Conservation (phyloP, 2,797 vertebrate species). For the Psittacula echo region DNA sequence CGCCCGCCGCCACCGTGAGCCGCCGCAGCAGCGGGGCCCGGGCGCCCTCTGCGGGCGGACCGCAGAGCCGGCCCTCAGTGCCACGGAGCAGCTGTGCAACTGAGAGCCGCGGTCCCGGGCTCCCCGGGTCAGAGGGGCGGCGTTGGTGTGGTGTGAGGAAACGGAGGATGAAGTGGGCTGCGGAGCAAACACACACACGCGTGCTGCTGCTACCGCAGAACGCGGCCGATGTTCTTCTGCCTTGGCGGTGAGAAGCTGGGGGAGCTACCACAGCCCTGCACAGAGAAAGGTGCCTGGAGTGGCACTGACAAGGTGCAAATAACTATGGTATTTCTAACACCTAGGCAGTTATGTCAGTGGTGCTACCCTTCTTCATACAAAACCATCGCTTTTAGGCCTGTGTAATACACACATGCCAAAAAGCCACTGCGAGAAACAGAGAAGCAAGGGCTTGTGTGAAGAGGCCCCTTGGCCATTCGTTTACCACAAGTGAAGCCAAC, state of each 20-base stretch:
- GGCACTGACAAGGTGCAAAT: neutral
- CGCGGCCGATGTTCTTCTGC: fast-evolving
- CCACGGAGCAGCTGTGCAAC: fast-evolving
- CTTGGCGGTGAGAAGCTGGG: too few species aligned
- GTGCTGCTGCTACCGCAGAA: fast-evolving
- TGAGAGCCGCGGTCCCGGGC: neutral
- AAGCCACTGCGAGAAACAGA: neutral
- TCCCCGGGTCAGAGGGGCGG: neutral
- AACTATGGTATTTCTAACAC: neutral
- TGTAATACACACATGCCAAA: fast-evolving
- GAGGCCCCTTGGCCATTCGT: fast-evolving
- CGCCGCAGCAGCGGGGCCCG: neutral
- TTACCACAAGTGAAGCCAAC: neutral
- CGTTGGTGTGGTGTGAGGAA: neutral
- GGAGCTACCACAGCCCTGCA: fast-evolving
- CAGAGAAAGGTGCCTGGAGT: neutral
- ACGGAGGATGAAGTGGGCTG: neutral
- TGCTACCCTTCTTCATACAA: too few species aligned
- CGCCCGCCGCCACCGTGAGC: neutral
- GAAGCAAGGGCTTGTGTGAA: too few species aligned
- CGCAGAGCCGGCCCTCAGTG: too few species aligned
- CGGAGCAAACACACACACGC: fast-evolving
- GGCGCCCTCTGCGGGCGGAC: neutral
- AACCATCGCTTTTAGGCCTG: fast-evolving
- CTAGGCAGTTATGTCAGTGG: fast-evolving